Conservation (phyloP, 2,797 vertebrate genomes). For the Eutrigla gurnardus region DNA sequence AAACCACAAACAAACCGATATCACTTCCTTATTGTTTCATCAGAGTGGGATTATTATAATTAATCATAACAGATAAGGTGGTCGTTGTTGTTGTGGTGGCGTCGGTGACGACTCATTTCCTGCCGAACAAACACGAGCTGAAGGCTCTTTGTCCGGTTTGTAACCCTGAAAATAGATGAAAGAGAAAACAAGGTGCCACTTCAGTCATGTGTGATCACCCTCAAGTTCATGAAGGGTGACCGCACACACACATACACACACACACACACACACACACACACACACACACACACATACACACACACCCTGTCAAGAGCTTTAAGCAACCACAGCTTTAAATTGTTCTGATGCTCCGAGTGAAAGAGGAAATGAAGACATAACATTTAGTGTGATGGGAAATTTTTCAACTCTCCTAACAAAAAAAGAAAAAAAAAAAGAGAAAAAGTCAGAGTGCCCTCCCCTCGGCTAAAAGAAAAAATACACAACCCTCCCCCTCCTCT, state of each 20-base stretch:
- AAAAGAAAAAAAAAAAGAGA: too few species aligned
- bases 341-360: neutral
- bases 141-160: slow-evolving; percentile 6
- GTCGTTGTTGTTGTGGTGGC: neutral
- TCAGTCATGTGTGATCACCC: slow-evolving; percentile 56
- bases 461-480: neutral
- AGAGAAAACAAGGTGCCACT: slow-evolving; percentile 15
- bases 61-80: slow-evolving; percentile 17
- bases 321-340: neutral
- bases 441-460: neutral
- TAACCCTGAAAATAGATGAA: slow-evolving; percentile 8
- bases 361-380: neutral
- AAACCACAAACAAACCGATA: slow-evolving; percentile 8
- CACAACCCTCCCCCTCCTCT: neutral
- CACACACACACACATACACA: too few species aligned
- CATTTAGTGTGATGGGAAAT: slow-evolving; percentile 5
- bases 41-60: slow-evolving; percentile 12
- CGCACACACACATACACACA: neutral
- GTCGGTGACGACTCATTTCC: slow-evolving; percentile 47
- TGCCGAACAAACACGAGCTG: slow-evolving; percentile 11
- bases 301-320: slow-evolving; percentile 34
- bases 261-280: slow-evolving; percentile 8
- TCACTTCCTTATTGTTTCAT: slow-evolving; percentile 21
- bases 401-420: neutral
- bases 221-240: slow-evolving; percentile 49